Base-by-base conservation (phyloP, 2,888 invertebrate species). In the Elegia similella region DNA sequence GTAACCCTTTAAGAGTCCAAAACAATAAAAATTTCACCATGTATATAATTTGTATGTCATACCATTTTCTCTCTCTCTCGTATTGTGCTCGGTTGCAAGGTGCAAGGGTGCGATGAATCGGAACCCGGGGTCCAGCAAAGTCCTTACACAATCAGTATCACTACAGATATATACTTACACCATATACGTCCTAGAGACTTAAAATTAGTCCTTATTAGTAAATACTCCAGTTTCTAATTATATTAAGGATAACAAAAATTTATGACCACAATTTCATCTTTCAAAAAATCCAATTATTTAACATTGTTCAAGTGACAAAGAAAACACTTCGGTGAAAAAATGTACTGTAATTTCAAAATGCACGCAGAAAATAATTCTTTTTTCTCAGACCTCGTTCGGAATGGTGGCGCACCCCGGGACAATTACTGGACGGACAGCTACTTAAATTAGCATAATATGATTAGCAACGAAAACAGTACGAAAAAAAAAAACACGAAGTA, bases 381-480 rank as follows among this genome's bases (percentile, higher is more conserved):
- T 60, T 55, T 42, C 30, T 23, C 38, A 55, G 56, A 42, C 47
- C 54, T 52, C 60, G 43, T 56, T 38, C 55, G 56, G 55, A 59
- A 61, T 61, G 61, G 57, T 50, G 59, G 62, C 43, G 57, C 55
- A 61, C 56, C 67, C 67, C 65, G 62, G 65, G 66, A 69, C 68
- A 73, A 75, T 77, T 73, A 74, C 72, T 67, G 57, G 63, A 67
- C 64, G 67, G 65, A 65, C 58, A 70, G 69, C 66, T 62, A 63
- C 69, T 69, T 66, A 75, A 78, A 85, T 84, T 82, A 73, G 75
- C 83, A 82, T 84, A 81, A 82, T 74, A 76, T 82, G 80, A 84
- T 84, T 82, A 80, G 80, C 75, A 74, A 70, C 67, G 70, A 72
- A 76, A 74, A 78, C 50, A 76, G 69, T 70, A 62, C 48, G 58